Evolutionary conservation across 53 echinoderm and acorn worm genomes (phyloP).

Genomic region (Patiria pectinifera): DNA sequence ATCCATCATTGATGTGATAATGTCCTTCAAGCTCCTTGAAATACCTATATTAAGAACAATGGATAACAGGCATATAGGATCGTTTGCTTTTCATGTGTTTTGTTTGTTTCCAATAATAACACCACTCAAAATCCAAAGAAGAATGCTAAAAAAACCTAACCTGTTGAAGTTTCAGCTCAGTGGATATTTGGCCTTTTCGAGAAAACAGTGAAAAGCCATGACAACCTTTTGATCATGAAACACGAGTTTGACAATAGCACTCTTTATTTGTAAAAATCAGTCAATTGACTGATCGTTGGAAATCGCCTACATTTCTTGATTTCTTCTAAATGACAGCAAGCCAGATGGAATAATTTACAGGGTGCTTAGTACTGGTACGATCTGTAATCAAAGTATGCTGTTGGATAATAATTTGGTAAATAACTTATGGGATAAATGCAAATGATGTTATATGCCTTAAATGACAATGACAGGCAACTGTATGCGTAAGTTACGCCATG

Average conservation of each 20-base stretch:
- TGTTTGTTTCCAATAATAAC: not conserved
- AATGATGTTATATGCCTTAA: no score
- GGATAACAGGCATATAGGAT: not conserved
- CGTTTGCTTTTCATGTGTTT: not conserved
- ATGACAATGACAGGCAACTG: no score
- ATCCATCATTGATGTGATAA: conserved; percentile 84
- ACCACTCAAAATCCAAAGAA: not conserved
- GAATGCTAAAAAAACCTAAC: no score
- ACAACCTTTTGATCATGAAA: no score
- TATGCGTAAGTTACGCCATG: no score
- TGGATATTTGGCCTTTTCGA: no score
- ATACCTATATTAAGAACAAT: conserved; percentile 55
- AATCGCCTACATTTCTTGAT: not conserved
- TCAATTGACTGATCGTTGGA: not conserved
- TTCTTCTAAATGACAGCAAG: no score
- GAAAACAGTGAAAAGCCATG: no score
- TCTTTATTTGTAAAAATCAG: not conserved
- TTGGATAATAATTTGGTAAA: not conserved
- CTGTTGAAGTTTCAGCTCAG: no score
- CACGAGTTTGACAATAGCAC: not conserved
- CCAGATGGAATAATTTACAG: no score
- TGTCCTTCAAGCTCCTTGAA: conserved; percentile 62
- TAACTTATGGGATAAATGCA: no score
- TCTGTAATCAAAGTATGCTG: not conserved
- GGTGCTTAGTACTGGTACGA: no score